phyloP scores from a whole-genome alignment of 2,113 vertebrate species.

The Saimiri boliviensis region DNA sequence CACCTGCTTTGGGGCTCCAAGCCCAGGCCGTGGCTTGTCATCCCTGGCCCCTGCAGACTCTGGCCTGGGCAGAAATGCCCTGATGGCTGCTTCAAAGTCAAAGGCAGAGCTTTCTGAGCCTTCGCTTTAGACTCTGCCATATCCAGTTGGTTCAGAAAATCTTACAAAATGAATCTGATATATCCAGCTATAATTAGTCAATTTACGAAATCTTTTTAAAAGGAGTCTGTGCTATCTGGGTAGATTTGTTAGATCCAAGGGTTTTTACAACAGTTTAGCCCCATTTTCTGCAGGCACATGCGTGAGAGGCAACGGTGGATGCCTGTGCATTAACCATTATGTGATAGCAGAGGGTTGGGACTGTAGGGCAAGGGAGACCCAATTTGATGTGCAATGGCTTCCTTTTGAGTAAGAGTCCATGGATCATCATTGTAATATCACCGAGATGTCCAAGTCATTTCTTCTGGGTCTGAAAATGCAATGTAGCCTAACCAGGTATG shows the following conservation, averaged over 20 bases:
- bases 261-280: not conserved
- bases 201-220: not conserved
- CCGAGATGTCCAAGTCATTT: not conserved
- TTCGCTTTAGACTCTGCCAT: not conserved
- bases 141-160: not conserved
- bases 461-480: not conserved
- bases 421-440: accelerated
- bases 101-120: not conserved
- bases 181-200: not conserved
- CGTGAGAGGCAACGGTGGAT: accelerated
- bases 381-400: not conserved
- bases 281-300: not conserved
- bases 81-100: not conserved
- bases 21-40: not conserved
- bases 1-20: accelerated
- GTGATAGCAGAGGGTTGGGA: not conserved
- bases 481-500: accelerated
- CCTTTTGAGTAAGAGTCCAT: not conserved
- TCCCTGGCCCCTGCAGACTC: not conserved
- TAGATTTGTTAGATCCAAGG: not conserved
- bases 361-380: accelerated
- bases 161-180: not conserved
- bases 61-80: not conserved
- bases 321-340: accelerated
- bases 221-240: not conserved